These are phyloP conservation scores for Anoplophora glabripennis DNA, from an alignment of 1,140 invertebrate genomes.

Conservation along the genomic window DNA sequence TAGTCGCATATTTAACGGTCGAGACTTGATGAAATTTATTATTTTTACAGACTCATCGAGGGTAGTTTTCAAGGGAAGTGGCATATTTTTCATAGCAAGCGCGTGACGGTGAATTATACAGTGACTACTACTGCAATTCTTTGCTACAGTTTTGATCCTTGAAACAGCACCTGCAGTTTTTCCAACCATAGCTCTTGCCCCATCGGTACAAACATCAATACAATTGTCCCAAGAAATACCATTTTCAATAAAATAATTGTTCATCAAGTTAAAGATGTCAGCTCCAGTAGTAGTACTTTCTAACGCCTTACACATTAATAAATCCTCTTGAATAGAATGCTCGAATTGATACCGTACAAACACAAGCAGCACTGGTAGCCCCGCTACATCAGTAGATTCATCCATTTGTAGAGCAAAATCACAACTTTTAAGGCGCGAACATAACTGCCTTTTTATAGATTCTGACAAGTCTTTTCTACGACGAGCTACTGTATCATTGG, in stretches of 20 bases:
- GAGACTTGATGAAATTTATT: not conserved
- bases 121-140: slow-evolving; percentile 38
- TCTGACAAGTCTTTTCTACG: slow-evolving; percentile 11
- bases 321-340: slow-evolving; percentile 12
- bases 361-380: slow-evolving; percentile 19
- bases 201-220: slow-evolving; percentile 45
- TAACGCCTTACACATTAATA: slow-evolving; percentile 1
- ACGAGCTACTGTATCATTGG: slow-evolving; percentile 14
- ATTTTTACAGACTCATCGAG: slow-evolving; percentile 8
- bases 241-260: slow-evolving; percentile 33
- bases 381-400: slow-evolving; percentile 23
- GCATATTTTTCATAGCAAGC: slow-evolving; percentile 24
- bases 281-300: slow-evolving; percentile 26
- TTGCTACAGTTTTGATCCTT: slow-evolving; percentile 37
- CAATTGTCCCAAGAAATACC: slow-evolving; percentile 34
- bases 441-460: slow-evolving; percentile 4
- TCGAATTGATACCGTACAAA: slow-evolving; percentile 15
- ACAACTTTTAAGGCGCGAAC: slow-evolving; percentile 2
- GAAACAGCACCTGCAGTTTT: slow-evolving; percentile 34
- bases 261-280: slow-evolving; percentile 33
- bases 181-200: slow-evolving; percentile 43
- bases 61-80: slow-evolving; percentile 24
- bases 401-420: slow-evolving; percentile 19
- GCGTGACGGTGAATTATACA: slow-evolving; percentile 43
- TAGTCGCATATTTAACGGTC: not conserved